Base-by-base conservation (phyloP, 2,888 invertebrate genomes). In the Cylindroiulus punctatus region DNA sequence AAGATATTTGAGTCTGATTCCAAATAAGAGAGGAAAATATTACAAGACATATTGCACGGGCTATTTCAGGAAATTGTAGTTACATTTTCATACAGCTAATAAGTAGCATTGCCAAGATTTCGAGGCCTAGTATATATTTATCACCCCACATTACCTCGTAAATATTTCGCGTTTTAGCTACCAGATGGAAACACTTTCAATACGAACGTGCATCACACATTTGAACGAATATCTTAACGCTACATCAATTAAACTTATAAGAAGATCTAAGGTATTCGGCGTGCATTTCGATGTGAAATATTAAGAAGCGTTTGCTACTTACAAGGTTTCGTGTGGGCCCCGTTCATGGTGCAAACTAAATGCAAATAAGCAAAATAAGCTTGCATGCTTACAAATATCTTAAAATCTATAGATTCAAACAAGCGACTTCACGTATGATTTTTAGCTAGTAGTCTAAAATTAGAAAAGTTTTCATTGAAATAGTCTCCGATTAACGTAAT, bases 331-430 rank as follows among this genome's bases (percentile, higher is more conserved):
- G 76, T 76, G 76, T 30, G 26, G 76, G 26, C 76, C 14, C 30
- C 76, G 76, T 76, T 76, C 76, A 76, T 76, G 76, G 76, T 76
- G 76, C 76, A 76, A 76, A 76, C 76, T 76, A 76, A 76, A 76
- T 76, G 76, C 76, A 76, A 76, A 76, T 76, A 76, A 30, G 30
- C 26, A 76, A 76, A 76, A 76, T 76, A 76, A 76, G 76, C 76
- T 5, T 2, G 26, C 76, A 76, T 76, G 76, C 76, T 76, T 76
- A 76, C 4, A 76, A n/a, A 76, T 26, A 76, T 10, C 76, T 76
- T 17, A 26, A 76, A 30, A 76, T 30, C 14, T 76, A n/a, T n/a
- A 76, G 76, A 30, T 30, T 14, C 14, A 14, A 26, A 76, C 22
- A 14, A 30, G 30, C 76, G 76, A 76, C 76, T 76, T n/a, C n/a